Evolutionary conservation across 2,113 vertebrate species (phyloP).

Genomic region (Sander vitreus): DNA sequence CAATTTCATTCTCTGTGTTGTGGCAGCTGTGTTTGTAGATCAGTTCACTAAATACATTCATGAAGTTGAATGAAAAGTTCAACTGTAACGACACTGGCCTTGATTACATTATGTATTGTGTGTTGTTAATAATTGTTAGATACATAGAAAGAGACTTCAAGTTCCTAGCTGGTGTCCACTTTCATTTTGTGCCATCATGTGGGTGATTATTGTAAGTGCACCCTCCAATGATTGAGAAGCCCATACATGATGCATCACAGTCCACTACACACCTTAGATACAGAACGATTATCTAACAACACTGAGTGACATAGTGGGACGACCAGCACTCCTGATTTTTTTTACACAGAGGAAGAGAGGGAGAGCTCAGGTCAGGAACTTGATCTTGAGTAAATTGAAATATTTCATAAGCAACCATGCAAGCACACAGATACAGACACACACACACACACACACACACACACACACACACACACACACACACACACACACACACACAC

Average conservation of each 20-base stretch:
- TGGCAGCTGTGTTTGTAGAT: neutral
- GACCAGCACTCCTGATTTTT: neutral
- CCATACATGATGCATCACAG: slow-evolving; percentile 1
- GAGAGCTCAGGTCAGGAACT: slow-evolving; percentile 54
- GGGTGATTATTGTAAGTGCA: slow-evolving; percentile 62
- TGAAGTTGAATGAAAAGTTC: neutral
- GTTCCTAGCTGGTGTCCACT: neutral
- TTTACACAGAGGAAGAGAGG: slow-evolving; percentile 27
- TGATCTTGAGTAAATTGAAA: slow-evolving; percentile 71
- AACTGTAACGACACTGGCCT: neutral
- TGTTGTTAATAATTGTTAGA: neutral
- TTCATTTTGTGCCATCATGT: slow-evolving; percentile 73
- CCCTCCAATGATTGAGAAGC: neutral
- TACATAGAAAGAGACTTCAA: neutral
- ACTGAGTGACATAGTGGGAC: slow-evolving; percentile 7
- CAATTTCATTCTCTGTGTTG: neutral
- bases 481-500: slow-evolving; percentile 40
- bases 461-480: slow-evolving; percentile 10
- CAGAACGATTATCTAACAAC: slow-evolving; percentile 11
- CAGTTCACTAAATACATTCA: neutral
- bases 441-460: neutral
- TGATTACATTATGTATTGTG: neutral
- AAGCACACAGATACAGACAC: neutral
- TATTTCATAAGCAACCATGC: slow-evolving; percentile 62
- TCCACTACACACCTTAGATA: slow-evolving; percentile 27